Evolutionary conservation across 2,888 invertebrate genomes (phyloP).

Genomic region (Cyclophora punctaria): DNA sequence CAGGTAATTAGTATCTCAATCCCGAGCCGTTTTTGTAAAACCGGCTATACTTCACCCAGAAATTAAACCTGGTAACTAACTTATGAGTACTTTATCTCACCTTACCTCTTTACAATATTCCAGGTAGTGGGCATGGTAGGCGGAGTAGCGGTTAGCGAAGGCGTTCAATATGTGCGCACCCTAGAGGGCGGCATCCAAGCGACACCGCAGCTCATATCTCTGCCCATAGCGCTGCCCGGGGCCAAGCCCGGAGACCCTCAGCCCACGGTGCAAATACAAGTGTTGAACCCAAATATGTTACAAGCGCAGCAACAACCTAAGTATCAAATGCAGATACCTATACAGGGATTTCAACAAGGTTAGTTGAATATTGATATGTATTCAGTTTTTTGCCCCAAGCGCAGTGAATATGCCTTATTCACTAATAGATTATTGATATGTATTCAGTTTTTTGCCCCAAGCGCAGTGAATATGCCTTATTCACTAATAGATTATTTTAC

Average conservation of each 20-base stretch:
- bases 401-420: too few relatives aligned
- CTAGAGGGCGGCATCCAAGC: slow-evolving; percentile 56
- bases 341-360: slow-evolving; percentile 83
- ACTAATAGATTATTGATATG: background rate
- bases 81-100: too few relatives aligned
- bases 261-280: slow-evolving; percentile 86
- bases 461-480: too few relatives aligned
- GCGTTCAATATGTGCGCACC: slow-evolving; percentile 80
- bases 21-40: too few relatives aligned
- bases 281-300: slow-evolving; percentile 76
- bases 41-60: too few relatives aligned
- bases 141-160: slow-evolving; percentile 74
- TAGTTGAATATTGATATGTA: slow-evolving; percentile 18
- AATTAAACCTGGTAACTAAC: too few relatives aligned
- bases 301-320: slow-evolving; percentile 78
- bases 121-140: slow-evolving; percentile 80
- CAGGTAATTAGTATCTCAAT: too few relatives aligned
- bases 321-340: slow-evolving; percentile 84
- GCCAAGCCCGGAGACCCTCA: slow-evolving; percentile 84
- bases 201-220: slow-evolving; percentile 80
- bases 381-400: slow-evolving; percentile 1
- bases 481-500: too few relatives aligned
- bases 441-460: slow-evolving; percentile 2
- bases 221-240: slow-evolving; percentile 85
- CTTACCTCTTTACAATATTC: background rate